Evolutionary conservation across 2,113 vertebrate species (phyloP).

Genomic region (Anguilla rostrata): DNA sequence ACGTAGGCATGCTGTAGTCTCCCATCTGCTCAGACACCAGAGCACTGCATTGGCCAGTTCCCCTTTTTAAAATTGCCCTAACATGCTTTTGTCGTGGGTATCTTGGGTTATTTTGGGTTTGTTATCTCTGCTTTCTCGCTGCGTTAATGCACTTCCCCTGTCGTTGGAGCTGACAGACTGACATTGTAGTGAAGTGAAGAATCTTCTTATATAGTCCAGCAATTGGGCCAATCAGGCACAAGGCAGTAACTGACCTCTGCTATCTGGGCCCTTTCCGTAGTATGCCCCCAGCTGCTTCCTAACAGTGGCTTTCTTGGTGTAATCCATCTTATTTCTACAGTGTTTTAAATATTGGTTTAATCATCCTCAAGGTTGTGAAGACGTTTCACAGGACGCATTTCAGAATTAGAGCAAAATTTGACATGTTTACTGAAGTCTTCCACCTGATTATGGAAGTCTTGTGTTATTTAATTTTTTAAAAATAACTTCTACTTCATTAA

Average conservation of each 20-base stretch:
- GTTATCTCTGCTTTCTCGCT: background rate
- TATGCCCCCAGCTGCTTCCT: constrained; percentile 39
- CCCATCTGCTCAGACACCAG: constrained; percentile 40
- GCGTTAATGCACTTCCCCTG: background rate
- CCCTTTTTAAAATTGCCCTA: constrained; percentile 56
- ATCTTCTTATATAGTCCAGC: constrained; percentile 10
- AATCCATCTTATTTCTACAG: constrained; percentile 48
- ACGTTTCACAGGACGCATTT: constrained; percentile 19
- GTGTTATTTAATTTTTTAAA: too few species aligned
- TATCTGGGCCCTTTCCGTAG: constrained; percentile 45
- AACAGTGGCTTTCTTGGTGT: constrained; percentile 37
- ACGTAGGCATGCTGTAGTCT: constrained; percentile 33
- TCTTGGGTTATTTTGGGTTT: constrained; percentile 54
- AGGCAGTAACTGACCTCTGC: constrained; percentile 54
- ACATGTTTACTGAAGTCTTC: background rate
- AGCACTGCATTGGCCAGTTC: constrained; percentile 42
- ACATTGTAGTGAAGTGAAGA: constrained; percentile 39
- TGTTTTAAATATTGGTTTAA: constrained; percentile 50
- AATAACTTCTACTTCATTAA: background rate
- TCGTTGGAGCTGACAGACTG: constrained; percentile 28
- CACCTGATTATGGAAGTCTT: too few species aligned
- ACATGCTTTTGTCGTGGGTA: constrained; percentile 58
- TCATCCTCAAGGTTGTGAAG: constrained; percentile 44
- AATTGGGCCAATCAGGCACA: constrained; percentile 30
- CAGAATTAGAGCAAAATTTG: background rate